These are phyloP conservation scores for Pachycephus smyrnensis DNA, from an alignment of 2,888 invertebrate species.

Conservation along the genomic window DNA sequence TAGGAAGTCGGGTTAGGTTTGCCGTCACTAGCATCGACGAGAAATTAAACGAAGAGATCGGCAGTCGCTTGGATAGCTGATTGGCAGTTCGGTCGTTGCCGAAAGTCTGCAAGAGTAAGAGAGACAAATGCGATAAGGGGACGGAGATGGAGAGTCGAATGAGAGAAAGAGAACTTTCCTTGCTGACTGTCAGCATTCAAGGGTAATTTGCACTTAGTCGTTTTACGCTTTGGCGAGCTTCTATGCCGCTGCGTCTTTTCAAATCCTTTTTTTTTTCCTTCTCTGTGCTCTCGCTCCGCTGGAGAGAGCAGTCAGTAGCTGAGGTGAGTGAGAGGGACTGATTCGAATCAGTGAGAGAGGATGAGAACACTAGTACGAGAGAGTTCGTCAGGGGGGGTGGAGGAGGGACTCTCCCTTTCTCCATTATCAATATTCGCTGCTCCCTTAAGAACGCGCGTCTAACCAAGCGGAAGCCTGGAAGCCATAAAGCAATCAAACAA, in stretches of 20 bases:
- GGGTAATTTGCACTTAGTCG: constrained; percentile 36
- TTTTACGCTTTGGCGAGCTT: constrained; percentile 27
- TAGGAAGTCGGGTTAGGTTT: not conserved
- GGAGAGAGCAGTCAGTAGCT: not conserved
- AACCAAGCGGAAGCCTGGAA: not conserved
- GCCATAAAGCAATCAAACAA: not conserved
- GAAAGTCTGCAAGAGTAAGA: not conserved
- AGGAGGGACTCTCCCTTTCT: not conserved
- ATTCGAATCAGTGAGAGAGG: not conserved
- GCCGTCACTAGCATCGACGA: not conserved
- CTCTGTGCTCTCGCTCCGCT: not conserved
- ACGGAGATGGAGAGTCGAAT: constrained; percentile 21
- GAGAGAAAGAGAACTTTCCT: constrained; percentile 8
- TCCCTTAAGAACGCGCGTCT: not conserved
- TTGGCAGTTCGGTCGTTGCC: not conserved
- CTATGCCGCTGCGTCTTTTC: constrained; percentile 17
- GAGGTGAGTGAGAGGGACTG: not conserved
- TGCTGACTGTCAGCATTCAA: constrained; percentile 16
- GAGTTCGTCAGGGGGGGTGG: not conserved
- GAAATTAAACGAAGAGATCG: not conserved
- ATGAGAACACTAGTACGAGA: not conserved
- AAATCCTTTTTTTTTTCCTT: constrained; percentile 13
- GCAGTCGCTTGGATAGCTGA: not conserved
- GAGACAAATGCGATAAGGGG: not conserved
- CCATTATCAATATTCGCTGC: not conserved